Base-by-base conservation (phyloP, 1,140 invertebrate species). In the Stenopsyche tienmushanensis region DNA sequence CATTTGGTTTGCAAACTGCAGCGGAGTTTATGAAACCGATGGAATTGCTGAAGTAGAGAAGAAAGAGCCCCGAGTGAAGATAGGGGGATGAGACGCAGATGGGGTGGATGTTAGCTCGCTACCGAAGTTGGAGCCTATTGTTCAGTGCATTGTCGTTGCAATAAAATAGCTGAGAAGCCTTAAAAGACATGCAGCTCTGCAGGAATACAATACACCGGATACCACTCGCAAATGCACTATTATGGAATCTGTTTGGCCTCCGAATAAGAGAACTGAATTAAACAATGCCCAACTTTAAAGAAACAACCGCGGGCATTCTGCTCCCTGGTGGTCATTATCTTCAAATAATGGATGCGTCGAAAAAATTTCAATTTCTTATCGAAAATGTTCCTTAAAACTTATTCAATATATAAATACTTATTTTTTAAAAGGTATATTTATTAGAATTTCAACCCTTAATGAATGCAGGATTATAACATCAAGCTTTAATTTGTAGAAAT, bases 201-300 rank as follows among this genome's bases (percentile, higher is more conserved):
- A n/a, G n/a, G n/a, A 25, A 34, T 25, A 57, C 8, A 57, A 57
- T 57, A n/a, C 53, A 57, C 5, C 53, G 53, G 53, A 57, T 57
- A 57, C 53, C 53, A n/a, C 53, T 57, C 53, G 53, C 53, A 57
- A 57, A 57, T 57, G 25, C 53, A 57, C 21, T 57, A 57, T 57
- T 57, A 57, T 39, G 15, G 10, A 57, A 25, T 57, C 53, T 57
- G 53, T 57, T 47, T 47, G 44, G 18, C 17, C 18, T 47, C 18
- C 10, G 44, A 15, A 47, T 47, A 47, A 47, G 8, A 47, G 17
- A 5, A 47, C 44, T 18, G 29, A 34, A 47, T 47, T 47, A 47
- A 47, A 47, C 44, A 47, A 47, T 47, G 10, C 5, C 18, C 3
- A 47, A 20, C 44, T 47, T 13, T 20, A 47, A 47, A 47, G 44